These are phyloP conservation scores for Iselma pallidipennis DNA, from an alignment of 2,888 invertebrate species.

Conservation along the genomic window DNA sequence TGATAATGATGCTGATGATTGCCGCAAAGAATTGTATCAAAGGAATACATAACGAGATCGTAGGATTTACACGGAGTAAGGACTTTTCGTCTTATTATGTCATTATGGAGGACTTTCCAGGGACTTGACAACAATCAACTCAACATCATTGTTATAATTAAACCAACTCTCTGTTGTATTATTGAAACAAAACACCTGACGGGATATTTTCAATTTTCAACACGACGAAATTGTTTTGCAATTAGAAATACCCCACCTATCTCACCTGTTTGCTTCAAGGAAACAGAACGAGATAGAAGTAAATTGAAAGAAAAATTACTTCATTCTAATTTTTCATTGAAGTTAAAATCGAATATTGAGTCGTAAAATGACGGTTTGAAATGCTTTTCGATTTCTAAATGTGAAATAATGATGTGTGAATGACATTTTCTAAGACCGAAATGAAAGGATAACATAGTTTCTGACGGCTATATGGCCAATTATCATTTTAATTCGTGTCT, in stretches of 20 bases:
- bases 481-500: constrained; percentile 5
- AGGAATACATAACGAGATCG: constrained; percentile 21
- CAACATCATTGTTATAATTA: background rate
- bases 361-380: no score
- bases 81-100: background rate
- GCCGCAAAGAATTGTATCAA: constrained; percentile 21
- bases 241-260: constrained; percentile 15
- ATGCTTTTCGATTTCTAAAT: background rate
- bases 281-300: background rate
- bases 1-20: background rate
- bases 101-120: background rate
- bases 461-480: constrained; percentile 1
- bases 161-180: background rate
- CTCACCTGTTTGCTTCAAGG: constrained; percentile 20
- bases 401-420: background rate
- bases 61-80: background rate
- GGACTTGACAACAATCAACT: background rate
- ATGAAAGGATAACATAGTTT: background rate
- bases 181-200: background rate
- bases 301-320: background rate
- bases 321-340: constrained; percentile 16
- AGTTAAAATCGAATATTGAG: constrained; percentile 11
- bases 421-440: background rate
- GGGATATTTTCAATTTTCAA: background rate
- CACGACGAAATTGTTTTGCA: constrained; percentile 19